Conservation (phyloP, 2,888 invertebrate species). For the Drosophila kuntzei region DNA sequence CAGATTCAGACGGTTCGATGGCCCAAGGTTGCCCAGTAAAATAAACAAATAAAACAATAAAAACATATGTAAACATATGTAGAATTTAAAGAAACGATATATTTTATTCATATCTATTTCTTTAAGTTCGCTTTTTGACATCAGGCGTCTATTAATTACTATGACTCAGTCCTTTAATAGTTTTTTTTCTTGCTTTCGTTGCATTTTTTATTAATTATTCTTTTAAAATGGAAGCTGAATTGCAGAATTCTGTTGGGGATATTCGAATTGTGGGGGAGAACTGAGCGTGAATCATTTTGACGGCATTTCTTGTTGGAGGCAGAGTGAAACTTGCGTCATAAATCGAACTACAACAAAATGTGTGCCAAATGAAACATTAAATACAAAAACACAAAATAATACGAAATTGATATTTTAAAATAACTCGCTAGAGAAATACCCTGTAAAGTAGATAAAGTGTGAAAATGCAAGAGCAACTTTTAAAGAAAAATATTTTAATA, state of each 20-base stretch:
- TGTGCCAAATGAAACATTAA: constrained; percentile 70
- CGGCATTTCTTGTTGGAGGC: constrained; percentile 50
- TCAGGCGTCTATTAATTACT: constrained; percentile 41
- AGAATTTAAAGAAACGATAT: constrained; percentile 20
- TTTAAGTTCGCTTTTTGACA: constrained; percentile 15
- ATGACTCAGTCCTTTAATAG: constrained; percentile 31
- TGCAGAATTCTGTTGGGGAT: constrained; percentile 10
- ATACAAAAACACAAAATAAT: constrained; percentile 19
- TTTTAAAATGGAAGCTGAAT: not conserved
- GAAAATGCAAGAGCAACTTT: not conserved
- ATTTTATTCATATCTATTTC: constrained; percentile 14
- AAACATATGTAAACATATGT: constrained; percentile 64
- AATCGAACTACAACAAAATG: constrained; percentile 66
- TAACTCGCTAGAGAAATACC: constrained; percentile 1
- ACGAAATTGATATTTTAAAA: not conserved
- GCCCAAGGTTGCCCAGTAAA: constrained; percentile 58
- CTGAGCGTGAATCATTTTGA: constrained; percentile 51
- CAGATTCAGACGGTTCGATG: constrained; percentile 54
- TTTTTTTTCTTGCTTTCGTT: constrained; percentile 1
- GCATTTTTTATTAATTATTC: not conserved
- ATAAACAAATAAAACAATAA: constrained; percentile 37
- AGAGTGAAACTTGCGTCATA: constrained; percentile 65
- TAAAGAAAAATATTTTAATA: not conserved
- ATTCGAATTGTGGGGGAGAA: constrained; percentile 20
- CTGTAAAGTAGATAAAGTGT: constrained; percentile 1